These are phyloP conservation scores for Stenurella melanura DNA, from an alignment of 2,888 invertebrate genomes.

Conservation along the genomic window DNA sequence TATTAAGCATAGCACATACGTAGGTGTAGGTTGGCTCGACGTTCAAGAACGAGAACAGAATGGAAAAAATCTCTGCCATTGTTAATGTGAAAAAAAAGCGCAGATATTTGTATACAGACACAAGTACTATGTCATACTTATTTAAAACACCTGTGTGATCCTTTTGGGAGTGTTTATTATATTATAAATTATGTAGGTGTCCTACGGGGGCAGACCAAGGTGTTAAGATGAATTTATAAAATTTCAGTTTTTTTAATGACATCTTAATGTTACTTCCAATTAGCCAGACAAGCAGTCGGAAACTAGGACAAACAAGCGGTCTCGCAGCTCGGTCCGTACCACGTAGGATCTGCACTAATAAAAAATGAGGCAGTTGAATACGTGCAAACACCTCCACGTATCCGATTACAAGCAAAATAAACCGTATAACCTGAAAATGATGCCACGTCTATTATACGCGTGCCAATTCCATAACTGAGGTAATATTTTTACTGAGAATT, in stretches of 20 bases:
- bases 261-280: slow-evolving; percentile 1
- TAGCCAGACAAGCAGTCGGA: slow-evolving; percentile 9
- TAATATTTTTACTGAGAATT: too few relatives aligned
- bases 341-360: slow-evolving; percentile 9
- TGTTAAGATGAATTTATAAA: slow-evolving; percentile 32
- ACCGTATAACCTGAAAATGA: neutral
- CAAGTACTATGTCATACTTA: slow-evolving; percentile 54
- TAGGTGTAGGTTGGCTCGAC: slow-evolving; percentile 58
- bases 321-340: neutral
- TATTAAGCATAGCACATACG: slow-evolving; percentile 57
- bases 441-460: neutral
- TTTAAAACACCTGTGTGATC: slow-evolving; percentile 63
- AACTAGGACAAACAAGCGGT: slow-evolving; percentile 14
- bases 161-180: slow-evolving; percentile 51
- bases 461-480: neutral
- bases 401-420: neutral
- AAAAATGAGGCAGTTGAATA: neutral
- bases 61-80: slow-evolving; percentile 62
- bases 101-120: slow-evolving; percentile 60
- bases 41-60: slow-evolving; percentile 59
- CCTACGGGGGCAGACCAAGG: slow-evolving; percentile 34
- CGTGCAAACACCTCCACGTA: neutral
- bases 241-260: neutral
- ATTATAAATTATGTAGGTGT: slow-evolving; percentile 32
- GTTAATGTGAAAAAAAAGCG: slow-evolving; percentile 61